phyloP scores from a whole-genome alignment of 1,140 invertebrate genomes.

The Diabrotica virgifera region DNA sequence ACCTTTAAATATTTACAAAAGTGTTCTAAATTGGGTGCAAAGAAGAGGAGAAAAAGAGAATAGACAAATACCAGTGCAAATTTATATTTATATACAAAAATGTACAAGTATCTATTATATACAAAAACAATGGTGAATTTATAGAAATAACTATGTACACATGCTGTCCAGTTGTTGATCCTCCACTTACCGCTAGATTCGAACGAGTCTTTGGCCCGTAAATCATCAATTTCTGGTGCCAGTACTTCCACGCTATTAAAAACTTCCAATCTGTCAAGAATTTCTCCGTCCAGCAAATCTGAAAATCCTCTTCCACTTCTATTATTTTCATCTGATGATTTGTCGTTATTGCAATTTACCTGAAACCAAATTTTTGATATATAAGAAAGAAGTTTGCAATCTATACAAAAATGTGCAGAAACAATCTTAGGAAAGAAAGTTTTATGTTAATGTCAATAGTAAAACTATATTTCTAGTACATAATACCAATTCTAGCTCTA shows the following conservation, averaged over 20 bases:
- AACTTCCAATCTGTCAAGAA: constrained; percentile 67
- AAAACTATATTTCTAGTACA: too few relatives aligned
- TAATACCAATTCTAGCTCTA: too few relatives aligned
- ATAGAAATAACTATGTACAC: constrained; percentile 6
- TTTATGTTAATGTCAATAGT: too few relatives aligned
- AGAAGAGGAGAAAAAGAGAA: constrained; percentile 6
- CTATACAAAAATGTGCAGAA: too few relatives aligned
- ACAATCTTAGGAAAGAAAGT: too few relatives aligned
- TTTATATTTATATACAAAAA: constrained; percentile 14
- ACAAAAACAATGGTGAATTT: background rate
- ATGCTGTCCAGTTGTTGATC: constrained; percentile 1
- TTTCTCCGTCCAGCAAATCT: constrained; percentile 55
- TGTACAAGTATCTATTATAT: background rate
- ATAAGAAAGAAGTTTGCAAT: too few relatives aligned
- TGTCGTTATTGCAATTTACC: too few relatives aligned
- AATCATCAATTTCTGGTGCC: constrained; percentile 66
- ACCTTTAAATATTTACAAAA: too few relatives aligned
- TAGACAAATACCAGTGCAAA: constrained; percentile 4
- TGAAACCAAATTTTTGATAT: too few relatives aligned
- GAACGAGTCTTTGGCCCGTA: background rate
- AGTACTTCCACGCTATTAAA: constrained; percentile 77
- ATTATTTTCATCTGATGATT: constrained; percentile 12
- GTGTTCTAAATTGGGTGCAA: constrained; percentile 1
- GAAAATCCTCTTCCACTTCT: constrained; percentile 43
- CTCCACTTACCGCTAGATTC: constrained; percentile 15